A percentile compares a stretch with the other conserved stretches of the same genome.
Conservation (phyloP, 2,888 invertebrate species). For the Acrocera orbiculus region DNA sequence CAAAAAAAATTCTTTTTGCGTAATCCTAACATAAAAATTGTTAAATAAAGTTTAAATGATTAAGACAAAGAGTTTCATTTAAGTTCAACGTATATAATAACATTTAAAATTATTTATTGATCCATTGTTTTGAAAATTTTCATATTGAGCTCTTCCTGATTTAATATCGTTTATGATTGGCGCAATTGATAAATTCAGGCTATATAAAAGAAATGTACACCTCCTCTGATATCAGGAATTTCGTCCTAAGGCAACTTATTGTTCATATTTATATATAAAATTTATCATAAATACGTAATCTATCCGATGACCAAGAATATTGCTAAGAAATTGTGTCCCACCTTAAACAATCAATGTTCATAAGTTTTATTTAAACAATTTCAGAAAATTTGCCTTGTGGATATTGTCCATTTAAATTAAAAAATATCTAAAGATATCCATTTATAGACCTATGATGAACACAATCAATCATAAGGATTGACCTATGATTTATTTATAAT, state of each 20-base stretch:
- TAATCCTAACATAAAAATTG: no score
- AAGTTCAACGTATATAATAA: conserved; percentile 14
- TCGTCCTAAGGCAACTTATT: conserved; percentile 24
- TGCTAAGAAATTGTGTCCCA: conserved; percentile 4
- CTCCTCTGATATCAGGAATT: conserved; percentile 9
- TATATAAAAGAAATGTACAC: conserved; percentile 12
- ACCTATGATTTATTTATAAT: no score
- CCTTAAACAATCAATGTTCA: no score
- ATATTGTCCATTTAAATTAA: no score
- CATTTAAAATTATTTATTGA: conserved; percentile 15
- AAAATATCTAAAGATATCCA: no score
- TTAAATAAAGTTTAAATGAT: no score
- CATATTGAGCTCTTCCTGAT: conserved; percentile 13
- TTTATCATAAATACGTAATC: conserved; percentile 24
- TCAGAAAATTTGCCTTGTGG: no score
- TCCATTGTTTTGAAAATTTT: conserved; percentile 13
- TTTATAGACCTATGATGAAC: no score
- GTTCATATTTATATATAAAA: conserved; percentile 22
- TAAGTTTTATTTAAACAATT: no score
- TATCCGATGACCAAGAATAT: conserved; percentile 11
- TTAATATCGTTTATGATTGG: conserved; percentile 15
- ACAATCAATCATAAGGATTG: no score
- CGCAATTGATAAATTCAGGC: conserved; percentile 9
- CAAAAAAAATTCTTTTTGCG: no score
- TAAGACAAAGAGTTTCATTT: no score